Percentiles rank a stretch among this genome's conserved stretches.
These are phyloP conservation scores for Proteles cristata DNA, from an alignment of 2,113 vertebrate genomes.

Conservation along the genomic window DNA sequence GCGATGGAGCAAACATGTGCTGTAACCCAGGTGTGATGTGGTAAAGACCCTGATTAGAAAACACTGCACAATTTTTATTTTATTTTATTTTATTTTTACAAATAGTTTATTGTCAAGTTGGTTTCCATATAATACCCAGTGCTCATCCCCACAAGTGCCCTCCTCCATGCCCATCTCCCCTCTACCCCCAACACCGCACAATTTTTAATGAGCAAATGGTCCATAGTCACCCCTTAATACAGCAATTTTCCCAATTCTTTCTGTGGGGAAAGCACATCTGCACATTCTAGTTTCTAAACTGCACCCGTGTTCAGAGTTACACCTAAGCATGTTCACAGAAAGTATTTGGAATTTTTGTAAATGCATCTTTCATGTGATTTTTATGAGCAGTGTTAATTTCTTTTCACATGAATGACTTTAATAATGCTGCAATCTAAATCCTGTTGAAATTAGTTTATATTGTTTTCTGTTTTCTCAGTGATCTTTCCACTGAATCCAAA, in stretches of 20 bases:
- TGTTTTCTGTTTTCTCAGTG: constrained; percentile 79
- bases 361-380: constrained; percentile 73
- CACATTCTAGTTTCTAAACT: constrained; percentile 64
- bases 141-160: too few relatives aligned
- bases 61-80: not conserved
- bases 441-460: constrained; percentile 83
- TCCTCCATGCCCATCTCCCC: too few relatives aligned
- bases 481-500: constrained; percentile 80
- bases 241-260: not conserved
- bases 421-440: constrained; percentile 74
- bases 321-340: constrained; percentile 69
- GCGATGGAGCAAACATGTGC: not conserved
- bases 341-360: constrained; percentile 69
- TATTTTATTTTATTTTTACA: not conserved
- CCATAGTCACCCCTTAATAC: too few relatives aligned
- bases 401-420: constrained; percentile 81
- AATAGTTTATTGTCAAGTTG: too few relatives aligned
- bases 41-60: constrained; percentile 28
- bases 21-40: not conserved
- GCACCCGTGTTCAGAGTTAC: constrained; percentile 59
- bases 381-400: constrained; percentile 81
- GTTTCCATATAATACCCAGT: too few relatives aligned
- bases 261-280: not conserved
- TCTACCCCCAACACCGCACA: not conserved
- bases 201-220: constrained; percentile 9